A percentile compares a stretch with the other conserved stretches of the same genome.
These are phyloP conservation scores for Phalacrocorax pelagicus DNA, from an alignment of 2,113 vertebrate species.

Conservation along the genomic window DNA sequence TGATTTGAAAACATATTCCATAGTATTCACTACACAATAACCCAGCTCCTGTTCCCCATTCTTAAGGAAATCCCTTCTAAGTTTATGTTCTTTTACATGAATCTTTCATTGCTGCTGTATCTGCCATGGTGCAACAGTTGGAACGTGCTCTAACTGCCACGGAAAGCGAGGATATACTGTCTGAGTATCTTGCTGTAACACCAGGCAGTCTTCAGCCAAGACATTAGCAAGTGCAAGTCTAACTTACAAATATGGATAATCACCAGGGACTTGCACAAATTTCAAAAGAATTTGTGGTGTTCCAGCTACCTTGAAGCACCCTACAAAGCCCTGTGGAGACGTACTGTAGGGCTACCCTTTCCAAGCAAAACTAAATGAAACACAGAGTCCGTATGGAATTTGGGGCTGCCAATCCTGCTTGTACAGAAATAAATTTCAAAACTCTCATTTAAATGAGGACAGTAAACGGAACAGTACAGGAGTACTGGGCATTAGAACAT, in stretches of 20 bases:
- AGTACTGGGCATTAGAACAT: not conserved
- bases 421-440: not conserved
- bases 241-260: not conserved
- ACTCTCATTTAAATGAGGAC: not conserved
- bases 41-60: not conserved
- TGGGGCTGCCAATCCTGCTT: not conserved
- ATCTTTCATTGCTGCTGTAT: not conserved
- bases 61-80: not conserved
- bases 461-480: not conserved
- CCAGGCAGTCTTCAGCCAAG: not conserved
- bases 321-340: not conserved
- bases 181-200: not conserved
- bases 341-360: not conserved
- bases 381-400: accelerated
- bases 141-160: not conserved
- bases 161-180: not conserved
- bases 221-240: not conserved
- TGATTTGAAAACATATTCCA: not conserved
- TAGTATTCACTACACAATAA: not conserved
- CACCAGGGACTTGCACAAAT: not conserved
- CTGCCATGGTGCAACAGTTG: not conserved
- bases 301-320: not conserved
- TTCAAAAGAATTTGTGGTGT: not conserved
- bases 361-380: not conserved
- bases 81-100: not conserved